Evolutionary conservation across 2,888 invertebrate genomes (phyloP).

Genomic region (Eilema griseolum): DNA sequence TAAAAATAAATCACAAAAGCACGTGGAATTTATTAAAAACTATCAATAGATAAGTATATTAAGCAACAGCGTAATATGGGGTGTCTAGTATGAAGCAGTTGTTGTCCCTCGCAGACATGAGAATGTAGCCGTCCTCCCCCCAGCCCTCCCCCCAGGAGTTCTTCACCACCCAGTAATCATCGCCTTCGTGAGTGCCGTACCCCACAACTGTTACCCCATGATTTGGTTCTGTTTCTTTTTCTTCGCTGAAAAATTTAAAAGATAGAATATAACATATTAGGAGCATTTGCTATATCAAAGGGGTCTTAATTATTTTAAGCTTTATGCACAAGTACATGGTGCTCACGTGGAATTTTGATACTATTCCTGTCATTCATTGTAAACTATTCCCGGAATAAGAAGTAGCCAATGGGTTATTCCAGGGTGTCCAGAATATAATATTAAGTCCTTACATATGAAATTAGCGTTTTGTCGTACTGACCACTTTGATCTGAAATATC

Average conservation of each 20-base stretch:
- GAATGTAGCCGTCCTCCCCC: constrained; percentile 65
- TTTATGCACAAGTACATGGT: too few species aligned
- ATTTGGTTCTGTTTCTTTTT: constrained; percentile 32
- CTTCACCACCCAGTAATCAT: constrained; percentile 65
- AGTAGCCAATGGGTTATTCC: too few species aligned
- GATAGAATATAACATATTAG: not conserved
- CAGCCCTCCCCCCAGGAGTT: constrained; percentile 67
- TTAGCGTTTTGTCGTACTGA: too few species aligned
- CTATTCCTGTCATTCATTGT: too few species aligned
- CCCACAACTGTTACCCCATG: constrained; percentile 64
- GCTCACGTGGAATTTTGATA: too few species aligned
- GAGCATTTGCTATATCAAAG: not conserved
- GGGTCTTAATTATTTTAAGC: not conserved
- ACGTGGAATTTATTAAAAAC: constrained; percentile 52
- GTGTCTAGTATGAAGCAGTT: constrained; percentile 56
- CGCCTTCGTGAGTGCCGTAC: constrained; percentile 58
- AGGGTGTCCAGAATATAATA: too few species aligned
- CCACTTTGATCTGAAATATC: too few species aligned
- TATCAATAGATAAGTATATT: too few species aligned
- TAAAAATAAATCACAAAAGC: too few species aligned
- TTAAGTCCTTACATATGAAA: too few species aligned
- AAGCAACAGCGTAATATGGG: constrained; percentile 51
- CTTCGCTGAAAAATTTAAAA: not conserved
- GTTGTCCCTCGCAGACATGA: constrained; percentile 51
- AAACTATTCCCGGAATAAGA: too few species aligned